Percentiles rank a stretch among this genome's conserved stretches.
Evolutionary conservation across 2,888 invertebrate genomes (phyloP).

Genomic region (Megamerina dolium): DNA sequence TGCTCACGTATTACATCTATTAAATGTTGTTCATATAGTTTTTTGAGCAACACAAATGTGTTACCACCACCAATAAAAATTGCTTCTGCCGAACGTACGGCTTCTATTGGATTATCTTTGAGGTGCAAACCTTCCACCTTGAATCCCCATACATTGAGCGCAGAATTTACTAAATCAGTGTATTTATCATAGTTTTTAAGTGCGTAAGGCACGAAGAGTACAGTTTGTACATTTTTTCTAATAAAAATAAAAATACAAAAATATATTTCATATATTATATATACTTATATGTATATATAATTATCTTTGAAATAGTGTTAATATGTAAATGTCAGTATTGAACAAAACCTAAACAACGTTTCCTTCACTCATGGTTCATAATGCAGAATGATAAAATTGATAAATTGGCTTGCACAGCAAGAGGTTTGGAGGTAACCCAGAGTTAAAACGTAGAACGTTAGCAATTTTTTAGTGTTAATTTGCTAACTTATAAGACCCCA

Average conservation of each 20-base stretch:
- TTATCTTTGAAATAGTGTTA: too few species aligned
- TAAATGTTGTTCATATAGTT: constrained; percentile 62
- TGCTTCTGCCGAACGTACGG: constrained; percentile 59
- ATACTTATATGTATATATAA: too few species aligned
- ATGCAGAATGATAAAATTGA: too few species aligned
- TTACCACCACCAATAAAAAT: constrained; percentile 79
- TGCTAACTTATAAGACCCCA: too few species aligned
- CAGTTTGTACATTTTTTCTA: constrained; percentile 59
- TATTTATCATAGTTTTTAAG: constrained; percentile 61
- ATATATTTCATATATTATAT: background rate
- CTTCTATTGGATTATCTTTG: constrained; percentile 53
- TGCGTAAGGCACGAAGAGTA: constrained; percentile 74
- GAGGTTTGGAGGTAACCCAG: too few species aligned
- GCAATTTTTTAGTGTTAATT: too few species aligned
- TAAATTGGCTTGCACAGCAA: too few species aligned
- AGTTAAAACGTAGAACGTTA: too few species aligned
- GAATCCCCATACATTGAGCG: constrained; percentile 61
- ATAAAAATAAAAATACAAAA: constrained; percentile 3
- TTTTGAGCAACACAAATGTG: constrained; percentile 67
- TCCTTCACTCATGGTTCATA: too few species aligned
- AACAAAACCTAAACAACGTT: too few species aligned
- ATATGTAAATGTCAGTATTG: too few species aligned
- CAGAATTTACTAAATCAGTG: constrained; percentile 55
- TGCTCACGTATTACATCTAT: constrained; percentile 58
- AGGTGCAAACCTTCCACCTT: constrained; percentile 62